These are phyloP conservation scores for Alligator mississippiensis DNA, from an alignment of 2,113 vertebrate species.

Conservation along the genomic window DNA sequence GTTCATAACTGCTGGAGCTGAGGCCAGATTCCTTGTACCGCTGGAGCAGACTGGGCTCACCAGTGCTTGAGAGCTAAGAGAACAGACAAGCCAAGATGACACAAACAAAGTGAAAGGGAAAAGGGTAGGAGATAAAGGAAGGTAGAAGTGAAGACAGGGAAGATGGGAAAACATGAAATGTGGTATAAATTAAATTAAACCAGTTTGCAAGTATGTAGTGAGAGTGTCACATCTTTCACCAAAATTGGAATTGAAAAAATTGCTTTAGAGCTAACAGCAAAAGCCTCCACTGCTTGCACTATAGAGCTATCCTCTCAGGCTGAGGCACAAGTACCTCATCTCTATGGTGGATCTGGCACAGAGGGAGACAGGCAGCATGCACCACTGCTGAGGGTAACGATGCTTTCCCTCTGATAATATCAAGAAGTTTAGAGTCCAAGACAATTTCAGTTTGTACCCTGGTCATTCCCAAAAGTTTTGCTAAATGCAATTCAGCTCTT, in stretches of 20 bases:
- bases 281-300: neutral
- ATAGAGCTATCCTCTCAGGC: neutral
- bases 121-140: neutral
- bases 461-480: neutral
- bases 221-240: neutral
- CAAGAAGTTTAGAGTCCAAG: accelerated
- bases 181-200: no score
- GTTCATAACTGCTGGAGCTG: slow-evolving; percentile 89
- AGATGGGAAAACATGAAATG: neutral
- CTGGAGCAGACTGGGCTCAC: slow-evolving; percentile 77
- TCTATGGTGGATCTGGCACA: neutral
- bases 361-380: neutral
- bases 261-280: neutral
- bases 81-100: neutral
- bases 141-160: neutral
- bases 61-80: neutral
- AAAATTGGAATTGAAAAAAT: neutral
- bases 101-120: no score
- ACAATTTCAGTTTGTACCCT: neutral
- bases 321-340: neutral
- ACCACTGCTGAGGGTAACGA: neutral
- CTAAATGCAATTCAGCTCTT: neutral
- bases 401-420: neutral
- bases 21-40: slow-evolving; percentile 86
- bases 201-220: neutral